These are phyloP conservation scores for Flabesymbios commensalis DNA, from an alignment of 2,888 invertebrate genomes.

Conservation along the genomic window DNA sequence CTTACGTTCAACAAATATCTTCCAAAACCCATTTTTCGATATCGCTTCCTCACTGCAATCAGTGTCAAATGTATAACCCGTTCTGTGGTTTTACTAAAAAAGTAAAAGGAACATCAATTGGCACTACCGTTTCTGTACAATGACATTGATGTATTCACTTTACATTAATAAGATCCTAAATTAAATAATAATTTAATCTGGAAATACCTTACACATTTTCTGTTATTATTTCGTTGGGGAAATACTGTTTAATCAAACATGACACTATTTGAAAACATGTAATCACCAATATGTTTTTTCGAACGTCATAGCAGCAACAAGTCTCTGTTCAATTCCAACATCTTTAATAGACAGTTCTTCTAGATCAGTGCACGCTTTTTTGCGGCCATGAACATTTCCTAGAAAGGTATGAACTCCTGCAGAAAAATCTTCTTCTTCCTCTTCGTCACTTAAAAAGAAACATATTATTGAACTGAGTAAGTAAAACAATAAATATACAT, in stretches of 20 bases:
- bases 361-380: no score
- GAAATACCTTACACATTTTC: no score
- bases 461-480: neutral
- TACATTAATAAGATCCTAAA: no score
- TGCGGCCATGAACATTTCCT: constrained; percentile 31
- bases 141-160: neutral
- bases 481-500: neutral
- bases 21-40: constrained; percentile 57
- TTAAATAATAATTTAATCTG: no score
- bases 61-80: constrained; percentile 59
- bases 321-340: constrained; percentile 57
- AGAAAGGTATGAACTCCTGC: constrained; percentile 58
- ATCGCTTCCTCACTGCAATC: constrained; percentile 55
- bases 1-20: constrained; percentile 57
- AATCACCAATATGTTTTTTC: constrained; percentile 57
- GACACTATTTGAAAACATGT: no score
- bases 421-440: constrained; percentile 51
- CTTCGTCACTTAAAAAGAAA: constrained; percentile 14
- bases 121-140: neutral
- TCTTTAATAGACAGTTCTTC: constrained; percentile 35
- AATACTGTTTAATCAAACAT: no score
- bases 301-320: constrained; percentile 58
- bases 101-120: neutral
- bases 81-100: constrained; percentile 52
- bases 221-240: no score